These are phyloP conservation scores for Chamaea fasciata DNA, from an alignment of 2,113 vertebrate genomes.

Conservation along the genomic window DNA sequence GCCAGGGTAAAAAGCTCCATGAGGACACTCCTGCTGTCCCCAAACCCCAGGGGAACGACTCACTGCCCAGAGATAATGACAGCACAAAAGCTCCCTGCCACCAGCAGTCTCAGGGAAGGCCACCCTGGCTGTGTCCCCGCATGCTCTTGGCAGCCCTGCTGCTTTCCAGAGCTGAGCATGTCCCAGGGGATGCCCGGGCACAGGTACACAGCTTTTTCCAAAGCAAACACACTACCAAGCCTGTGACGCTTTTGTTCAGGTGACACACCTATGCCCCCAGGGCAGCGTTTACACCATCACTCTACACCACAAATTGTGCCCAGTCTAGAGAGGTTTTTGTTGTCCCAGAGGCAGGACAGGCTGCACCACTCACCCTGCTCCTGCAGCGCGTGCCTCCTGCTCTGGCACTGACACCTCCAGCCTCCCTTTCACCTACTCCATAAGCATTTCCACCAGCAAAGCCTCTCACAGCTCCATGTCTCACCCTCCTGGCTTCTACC, in stretches of 20 bases:
- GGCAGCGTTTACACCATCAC: background rate
- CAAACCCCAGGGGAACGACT: background rate
- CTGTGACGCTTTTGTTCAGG: accelerated
- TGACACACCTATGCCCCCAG: background rate
- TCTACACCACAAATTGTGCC: background rate
- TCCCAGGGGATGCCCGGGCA: background rate
- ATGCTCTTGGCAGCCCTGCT: background rate
- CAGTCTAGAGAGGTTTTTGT: background rate
- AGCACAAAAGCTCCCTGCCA: background rate
- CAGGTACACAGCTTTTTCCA: background rate
- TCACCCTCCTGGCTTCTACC: background rate
- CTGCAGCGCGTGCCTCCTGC: accelerated
- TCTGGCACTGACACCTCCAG: background rate
- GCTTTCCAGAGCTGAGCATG: accelerated
- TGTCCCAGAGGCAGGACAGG: background rate
- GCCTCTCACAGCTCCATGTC: background rate
- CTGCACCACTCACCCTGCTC: accelerated
- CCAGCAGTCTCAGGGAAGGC: background rate
- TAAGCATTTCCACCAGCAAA: background rate
- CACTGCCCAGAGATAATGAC: background rate
- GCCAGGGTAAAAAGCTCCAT: background rate
- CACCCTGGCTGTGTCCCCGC: background rate
- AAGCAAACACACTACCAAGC: background rate
- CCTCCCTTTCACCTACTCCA: background rate
- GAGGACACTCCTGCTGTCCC: background rate